Base-by-base conservation (phyloP, 2,888 invertebrate genomes). In the Leptinotarsa haldemani region DNA sequence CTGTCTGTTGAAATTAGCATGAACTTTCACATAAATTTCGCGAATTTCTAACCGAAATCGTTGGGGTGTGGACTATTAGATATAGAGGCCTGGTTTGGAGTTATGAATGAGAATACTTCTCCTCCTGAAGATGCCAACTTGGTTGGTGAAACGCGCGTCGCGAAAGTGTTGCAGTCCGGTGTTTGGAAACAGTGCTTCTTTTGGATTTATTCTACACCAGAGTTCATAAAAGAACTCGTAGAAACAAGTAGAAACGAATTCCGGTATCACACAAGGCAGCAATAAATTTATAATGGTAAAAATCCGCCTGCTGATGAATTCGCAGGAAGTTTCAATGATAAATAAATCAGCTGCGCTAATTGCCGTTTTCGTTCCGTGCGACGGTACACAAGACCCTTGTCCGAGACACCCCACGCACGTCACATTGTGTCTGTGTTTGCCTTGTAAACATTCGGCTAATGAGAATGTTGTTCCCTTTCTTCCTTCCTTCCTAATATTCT, bases 301-400 rank as follows among this genome's bases (percentile, higher is more conserved):
- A 77, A 76, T 78, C 78, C 78, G 78, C 73, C 65, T 30, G 64
- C 58, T 66, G 71, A 58, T 64, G 63, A 68, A 74, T 74, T 72
- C 70, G 75, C 77, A 77, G 78, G 78, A 78, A 74, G 78, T 78
- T 78, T 78, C 73, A 77, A 77, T 78, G 75, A 78, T 78, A 73
- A 77, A 78, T 78, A 78, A 76, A 76, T 77, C 77, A 73, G 53
- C 69, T 58, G 66, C 48, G 50, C 64, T 75, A 77, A 77, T 76
- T 76, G 74, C 74, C 73, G 71, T 71, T 63, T 69, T 68, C 74
- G 72, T 73, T 75, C 74, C 63, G 69, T 69, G 74, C 64, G 61
- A 65, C 48, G 13, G 58, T 52, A 66, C 70, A 70, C 66, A 71
- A 58, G 50, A 50, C 56, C 50, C 40, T 63, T 66, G 66, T 52